These are phyloP conservation scores for Tetramorium alpestre DNA, from an alignment of 1,140 invertebrate species.

Conservation along the genomic window DNA sequence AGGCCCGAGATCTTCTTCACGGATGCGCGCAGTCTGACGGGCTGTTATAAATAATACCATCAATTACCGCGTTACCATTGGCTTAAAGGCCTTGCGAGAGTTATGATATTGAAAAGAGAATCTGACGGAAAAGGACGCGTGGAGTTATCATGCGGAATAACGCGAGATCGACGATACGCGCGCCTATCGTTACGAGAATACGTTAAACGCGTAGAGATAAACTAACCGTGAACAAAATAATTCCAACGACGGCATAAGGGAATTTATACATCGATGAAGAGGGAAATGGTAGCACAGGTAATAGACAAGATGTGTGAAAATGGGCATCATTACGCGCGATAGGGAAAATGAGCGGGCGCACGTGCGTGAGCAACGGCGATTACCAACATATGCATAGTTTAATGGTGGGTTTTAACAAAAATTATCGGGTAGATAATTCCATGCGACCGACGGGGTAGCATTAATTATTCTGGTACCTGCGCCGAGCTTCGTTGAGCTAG, in stretches of 20 bases:
- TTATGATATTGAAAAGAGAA: background rate
- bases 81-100: slow-evolving; percentile 1
- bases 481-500: slow-evolving; percentile 66
- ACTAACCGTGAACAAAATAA: slow-evolving; percentile 34
- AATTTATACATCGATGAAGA: slow-evolving; percentile 33
- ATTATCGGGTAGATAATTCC: slow-evolving; percentile 73
- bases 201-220: background rate
- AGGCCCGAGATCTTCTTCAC: slow-evolving; percentile 36
- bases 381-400: slow-evolving; percentile 65
- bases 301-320: slow-evolving; percentile 46
- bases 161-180: background rate
- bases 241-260: background rate
- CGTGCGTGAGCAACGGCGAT: slow-evolving; percentile 70
- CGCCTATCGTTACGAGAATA: background rate
- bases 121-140: background rate
- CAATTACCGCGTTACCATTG: slow-evolving; percentile 40
- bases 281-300: slow-evolving; percentile 21
- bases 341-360: slow-evolving; percentile 61
- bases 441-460: slow-evolving; percentile 65
- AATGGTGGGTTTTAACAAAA: slow-evolving; percentile 72
- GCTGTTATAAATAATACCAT: slow-evolving; percentile 42
- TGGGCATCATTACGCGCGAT: slow-evolving; percentile 66
- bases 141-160: background rate
- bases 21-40: slow-evolving; percentile 10
- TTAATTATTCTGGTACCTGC: slow-evolving; percentile 64